Conservation (phyloP, 1,140 invertebrate species). For the Cepaea nemoralis region DNA sequence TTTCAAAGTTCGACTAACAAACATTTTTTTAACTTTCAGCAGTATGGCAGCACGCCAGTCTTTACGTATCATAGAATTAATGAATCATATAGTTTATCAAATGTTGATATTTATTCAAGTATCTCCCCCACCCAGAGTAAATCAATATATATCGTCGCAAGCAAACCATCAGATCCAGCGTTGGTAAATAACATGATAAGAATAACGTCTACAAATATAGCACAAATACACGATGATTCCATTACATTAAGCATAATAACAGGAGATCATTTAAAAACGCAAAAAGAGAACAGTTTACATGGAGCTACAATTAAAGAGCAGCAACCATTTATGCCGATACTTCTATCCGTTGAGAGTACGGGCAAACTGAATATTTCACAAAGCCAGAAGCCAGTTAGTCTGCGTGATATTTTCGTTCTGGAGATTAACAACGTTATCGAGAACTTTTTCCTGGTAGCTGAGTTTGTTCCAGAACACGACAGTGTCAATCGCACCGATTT, state of each 20-base stretch:
- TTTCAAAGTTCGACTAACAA: too few relatives aligned
- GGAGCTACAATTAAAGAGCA: background rate
- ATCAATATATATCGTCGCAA: too few relatives aligned
- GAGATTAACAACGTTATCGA: slow-evolving; percentile 51
- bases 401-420: slow-evolving; percentile 47
- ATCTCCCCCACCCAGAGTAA: too few relatives aligned
- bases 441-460: slow-evolving; percentile 51
- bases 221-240: background rate
- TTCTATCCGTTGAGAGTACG: background rate
- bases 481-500: slow-evolving; percentile 41
- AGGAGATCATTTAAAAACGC: background rate
- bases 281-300: background rate
- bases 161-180: background rate
- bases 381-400: background rate
- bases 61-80: too few relatives aligned
- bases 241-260: background rate
- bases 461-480: slow-evolving; percentile 44
- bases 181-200: background rate
- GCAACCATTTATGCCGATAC: background rate
- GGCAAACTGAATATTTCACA: background rate
- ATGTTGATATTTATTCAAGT: too few relatives aligned
- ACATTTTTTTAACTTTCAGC: too few relatives aligned
- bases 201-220: background rate
- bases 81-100: too few relatives aligned
- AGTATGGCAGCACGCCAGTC: too few relatives aligned